Conservation (phyloP, 2,113 vertebrate species). For the Chiloscyllium plagiosum region DNA sequence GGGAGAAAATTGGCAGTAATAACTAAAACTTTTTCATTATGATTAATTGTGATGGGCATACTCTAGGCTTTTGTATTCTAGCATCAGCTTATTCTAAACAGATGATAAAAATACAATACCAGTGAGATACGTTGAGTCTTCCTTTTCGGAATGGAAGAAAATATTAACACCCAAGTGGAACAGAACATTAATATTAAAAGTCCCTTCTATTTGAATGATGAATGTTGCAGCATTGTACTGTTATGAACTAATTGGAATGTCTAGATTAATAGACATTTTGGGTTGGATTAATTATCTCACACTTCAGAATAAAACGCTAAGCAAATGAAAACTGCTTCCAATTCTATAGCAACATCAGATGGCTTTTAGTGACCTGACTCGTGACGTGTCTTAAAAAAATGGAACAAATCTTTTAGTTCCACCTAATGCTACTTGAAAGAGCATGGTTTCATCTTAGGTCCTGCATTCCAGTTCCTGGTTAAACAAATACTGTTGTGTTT, state of each 20-base stretch:
- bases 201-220: not conserved
- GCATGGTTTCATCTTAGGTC: not conserved
- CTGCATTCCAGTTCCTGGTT: slow-evolving; percentile 15
- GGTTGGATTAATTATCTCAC: not conserved
- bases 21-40: no score
- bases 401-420: not conserved
- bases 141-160: not conserved
- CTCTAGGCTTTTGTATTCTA: no score
- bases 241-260: not conserved
- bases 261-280: not conserved
- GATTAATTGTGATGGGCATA: no score
- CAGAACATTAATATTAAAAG: not conserved
- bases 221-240: not conserved
- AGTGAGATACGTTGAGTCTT: not conserved
- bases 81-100: no score
- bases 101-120: not conserved
- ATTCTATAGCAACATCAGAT: not conserved
- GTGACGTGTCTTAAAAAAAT: not conserved
- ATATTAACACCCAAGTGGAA: not conserved
- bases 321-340: not conserved
- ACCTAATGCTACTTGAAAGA: not conserved
- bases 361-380: not conserved
- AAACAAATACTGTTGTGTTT: not conserved
- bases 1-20: no score
- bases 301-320: not conserved